Evolutionary conservation across 2,888 invertebrate species (phyloP).

Genomic region (Thalpophila matura): DNA sequence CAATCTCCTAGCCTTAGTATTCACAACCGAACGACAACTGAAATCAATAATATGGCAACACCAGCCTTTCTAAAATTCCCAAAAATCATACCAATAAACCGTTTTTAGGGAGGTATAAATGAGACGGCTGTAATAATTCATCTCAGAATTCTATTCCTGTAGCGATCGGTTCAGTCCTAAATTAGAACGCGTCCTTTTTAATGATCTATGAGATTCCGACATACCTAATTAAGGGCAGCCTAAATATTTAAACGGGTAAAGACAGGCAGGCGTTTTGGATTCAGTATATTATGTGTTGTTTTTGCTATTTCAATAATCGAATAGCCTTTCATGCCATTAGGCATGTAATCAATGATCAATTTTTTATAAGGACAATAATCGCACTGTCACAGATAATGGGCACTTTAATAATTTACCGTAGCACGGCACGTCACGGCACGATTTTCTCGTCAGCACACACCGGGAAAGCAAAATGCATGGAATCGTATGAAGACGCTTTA

Average conservation of each 20-base stretch:
- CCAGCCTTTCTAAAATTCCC: no score
- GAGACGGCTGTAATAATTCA: slow-evolving; percentile 25
- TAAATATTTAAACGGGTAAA: slow-evolving; percentile 46
- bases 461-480: no score
- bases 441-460: no score
- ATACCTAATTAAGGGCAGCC: slow-evolving; percentile 34
- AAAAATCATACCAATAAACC: background rate
- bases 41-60: background rate
- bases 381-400: no score
- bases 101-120: background rate
- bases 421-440: no score
- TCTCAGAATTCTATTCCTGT: slow-evolving; percentile 31
- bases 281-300: slow-evolving; percentile 12
- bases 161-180: slow-evolving; percentile 25
- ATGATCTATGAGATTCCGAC: slow-evolving; percentile 45
- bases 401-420: no score
- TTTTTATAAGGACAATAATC: no score
- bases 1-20: background rate
- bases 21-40: background rate
- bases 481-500: no score
- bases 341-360: no score
- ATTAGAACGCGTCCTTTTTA: slow-evolving; percentile 51
- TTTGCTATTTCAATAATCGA: slow-evolving; percentile 10
- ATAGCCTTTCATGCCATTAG: background rate
- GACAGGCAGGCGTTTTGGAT: slow-evolving; percentile 15